Evolutionary conservation across 2,113 vertebrate species (phyloP).

Genomic region (Thamnophis sirtalis): DNA sequence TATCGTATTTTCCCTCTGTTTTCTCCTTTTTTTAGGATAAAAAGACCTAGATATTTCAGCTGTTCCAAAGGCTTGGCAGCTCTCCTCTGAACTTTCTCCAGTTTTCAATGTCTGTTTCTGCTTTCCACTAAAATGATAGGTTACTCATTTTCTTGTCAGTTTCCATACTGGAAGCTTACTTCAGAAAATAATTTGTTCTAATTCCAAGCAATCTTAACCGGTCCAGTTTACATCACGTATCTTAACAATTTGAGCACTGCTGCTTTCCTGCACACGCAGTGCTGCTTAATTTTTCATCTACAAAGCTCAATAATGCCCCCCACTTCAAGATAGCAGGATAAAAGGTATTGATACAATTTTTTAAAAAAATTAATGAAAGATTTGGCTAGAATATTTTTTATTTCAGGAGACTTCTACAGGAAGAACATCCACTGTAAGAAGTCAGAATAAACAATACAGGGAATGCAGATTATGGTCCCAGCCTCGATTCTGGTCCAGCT

Average conservation of each 20-base stretch:
- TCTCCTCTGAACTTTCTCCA: background rate
- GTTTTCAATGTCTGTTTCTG: background rate
- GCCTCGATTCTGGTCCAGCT: constrained; percentile 55
- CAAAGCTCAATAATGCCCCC: background rate
- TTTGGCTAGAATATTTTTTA: constrained; percentile 52
- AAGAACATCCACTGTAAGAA: constrained; percentile 17
- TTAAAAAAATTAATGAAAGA: background rate
- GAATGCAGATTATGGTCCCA: constrained; percentile 37
- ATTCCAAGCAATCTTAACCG: background rate
- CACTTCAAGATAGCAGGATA: background rate
- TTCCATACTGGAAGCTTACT: background rate
- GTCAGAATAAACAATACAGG: constrained; percentile 34
- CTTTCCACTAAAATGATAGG: background rate
- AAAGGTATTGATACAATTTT: background rate
- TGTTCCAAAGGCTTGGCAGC: background rate
- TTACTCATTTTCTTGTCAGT: background rate
- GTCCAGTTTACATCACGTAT: no score
- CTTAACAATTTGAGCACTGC: background rate
- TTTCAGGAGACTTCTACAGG: constrained; percentile 51
- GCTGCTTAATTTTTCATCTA: background rate
- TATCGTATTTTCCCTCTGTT: background rate
- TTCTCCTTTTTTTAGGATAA: background rate
- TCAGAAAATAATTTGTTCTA: background rate
- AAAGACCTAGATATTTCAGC: background rate
- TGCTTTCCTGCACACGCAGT: background rate